Base-by-base conservation (phyloP, 1,140 invertebrate genomes). In the Capitella teleta region DNA sequence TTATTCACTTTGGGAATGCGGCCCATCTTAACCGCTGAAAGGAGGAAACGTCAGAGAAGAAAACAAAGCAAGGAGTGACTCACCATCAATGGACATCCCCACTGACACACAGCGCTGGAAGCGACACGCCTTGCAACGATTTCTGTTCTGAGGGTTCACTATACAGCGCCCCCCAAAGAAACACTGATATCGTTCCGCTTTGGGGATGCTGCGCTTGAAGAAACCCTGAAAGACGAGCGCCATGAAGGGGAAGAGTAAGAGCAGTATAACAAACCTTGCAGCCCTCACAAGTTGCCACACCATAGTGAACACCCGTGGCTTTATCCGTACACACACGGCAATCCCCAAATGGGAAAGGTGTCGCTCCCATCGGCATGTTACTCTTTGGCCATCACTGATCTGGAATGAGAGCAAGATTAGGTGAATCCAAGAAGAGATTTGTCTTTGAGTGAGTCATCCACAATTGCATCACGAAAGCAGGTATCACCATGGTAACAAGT, bases 51-150 rank as follows among this genome's bases (percentile, higher is more conserved):
- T 21, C 0, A 2, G n/a, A 40, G 16, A 6, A 24, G 2, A 10
- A 5, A 21, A 40, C 2, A 40, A 8, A 37, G 3, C 21, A 37
- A 2, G 24, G 41, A 2, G 18, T 28, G 10, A 28, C 47, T 42
- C 52, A 69, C 68, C 66, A 42, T 66, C 63, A 3, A 69, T 47
- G 6, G 66, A 58, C 69, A 72, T 72, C 5, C 69, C 69, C 12
- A 52, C 53, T 18, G 65, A 53, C 14, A 70, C 37, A 52, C 69
- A 72, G 42, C 57, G 41, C 44, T 62, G 57, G 49, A 61, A 70
- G 6, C 69, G 57, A 51, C 69, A 72, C 1, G 65, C 56, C 53
- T 70, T 69, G 52, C 69, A 72, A n/a, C 64, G 49, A 44, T 69
- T 72, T n/a, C 69, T 46, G 40, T 64, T 68, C 38, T 70, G 56